These are phyloP conservation scores for Himantopus leucocephalus DNA, from an alignment of 2,113 vertebrate species.

Conservation along the genomic window DNA sequence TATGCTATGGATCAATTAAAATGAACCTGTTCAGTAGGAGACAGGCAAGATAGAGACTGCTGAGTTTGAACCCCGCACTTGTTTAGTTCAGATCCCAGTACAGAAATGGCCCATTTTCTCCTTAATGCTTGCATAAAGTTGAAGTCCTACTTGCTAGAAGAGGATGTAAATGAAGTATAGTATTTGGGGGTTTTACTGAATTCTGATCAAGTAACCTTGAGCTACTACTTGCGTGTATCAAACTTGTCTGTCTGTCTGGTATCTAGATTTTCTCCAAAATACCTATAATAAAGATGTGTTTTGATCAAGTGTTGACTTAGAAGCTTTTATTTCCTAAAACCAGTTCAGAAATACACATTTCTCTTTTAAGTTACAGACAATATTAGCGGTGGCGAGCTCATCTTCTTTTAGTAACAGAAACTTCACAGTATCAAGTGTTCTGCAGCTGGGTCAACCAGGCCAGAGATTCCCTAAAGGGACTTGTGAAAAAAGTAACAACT, in stretches of 20 bases:
- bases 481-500: not conserved
- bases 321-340: not conserved
- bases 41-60: not conserved
- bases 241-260: not conserved
- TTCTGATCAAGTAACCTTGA: not conserved
- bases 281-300: not conserved
- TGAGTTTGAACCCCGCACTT: not conserved
- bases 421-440: not conserved
- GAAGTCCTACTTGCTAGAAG: not conserved
- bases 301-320: not conserved
- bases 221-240: not conserved
- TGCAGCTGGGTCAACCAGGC: not conserved
- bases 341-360: not conserved
- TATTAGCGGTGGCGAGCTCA: not conserved
- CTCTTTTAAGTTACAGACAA: not conserved
- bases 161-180: not conserved
- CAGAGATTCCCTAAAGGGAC: not conserved
- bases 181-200: not conserved
- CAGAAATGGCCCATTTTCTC: not conserved
- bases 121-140: not conserved
- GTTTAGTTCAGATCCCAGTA: not conserved
- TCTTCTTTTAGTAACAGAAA: not conserved
- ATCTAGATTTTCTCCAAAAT: not conserved
- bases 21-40: not conserved
- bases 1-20: not conserved